Conservation (phyloP, 2,797 vertebrate genomes). For the Antrozous pallidus region DNA sequence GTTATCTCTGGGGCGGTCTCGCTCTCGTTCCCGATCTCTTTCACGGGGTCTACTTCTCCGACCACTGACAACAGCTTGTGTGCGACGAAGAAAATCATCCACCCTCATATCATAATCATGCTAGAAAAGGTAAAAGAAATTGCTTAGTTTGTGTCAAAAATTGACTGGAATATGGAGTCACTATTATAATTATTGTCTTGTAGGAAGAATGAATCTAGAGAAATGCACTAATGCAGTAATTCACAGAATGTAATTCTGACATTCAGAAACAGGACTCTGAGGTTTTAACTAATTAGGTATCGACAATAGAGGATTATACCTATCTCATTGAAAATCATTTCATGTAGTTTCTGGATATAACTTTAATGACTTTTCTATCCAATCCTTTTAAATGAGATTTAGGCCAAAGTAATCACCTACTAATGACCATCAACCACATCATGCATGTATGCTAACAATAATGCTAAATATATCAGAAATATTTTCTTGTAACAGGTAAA, state of each 20-base stretch:
- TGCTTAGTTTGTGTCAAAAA: slow-evolving; percentile 22
- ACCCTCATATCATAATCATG: slow-evolving; percentile 99
- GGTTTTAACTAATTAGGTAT: neutral
- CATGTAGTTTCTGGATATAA: neutral
- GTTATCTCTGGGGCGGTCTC: slow-evolving; percentile 86
- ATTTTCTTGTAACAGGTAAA: neutral
- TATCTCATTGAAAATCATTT: neutral
- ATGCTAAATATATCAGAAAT: neutral
- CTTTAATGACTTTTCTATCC: neutral
- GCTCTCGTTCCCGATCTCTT: slow-evolving; percentile 89
- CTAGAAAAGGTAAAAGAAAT: slow-evolving; percentile 81
- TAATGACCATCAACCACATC: neutral
- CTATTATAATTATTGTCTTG: neutral
- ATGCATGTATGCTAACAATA: neutral
- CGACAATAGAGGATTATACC: neutral
- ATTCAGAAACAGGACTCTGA: neutral
- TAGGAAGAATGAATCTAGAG: neutral
- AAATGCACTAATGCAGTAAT: neutral
- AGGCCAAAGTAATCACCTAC: neutral
- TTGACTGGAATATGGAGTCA: neutral
- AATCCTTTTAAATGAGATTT: neutral
- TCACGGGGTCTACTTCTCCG: slow-evolving; percentile 90
- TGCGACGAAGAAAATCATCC: slow-evolving; percentile 96
- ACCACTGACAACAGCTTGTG: slow-evolving; percentile 95
- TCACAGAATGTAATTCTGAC: neutral